These are phyloP conservation scores for Holocentrus rufus DNA, from an alignment of 2,797 vertebrate species.

Conservation along the genomic window DNA sequence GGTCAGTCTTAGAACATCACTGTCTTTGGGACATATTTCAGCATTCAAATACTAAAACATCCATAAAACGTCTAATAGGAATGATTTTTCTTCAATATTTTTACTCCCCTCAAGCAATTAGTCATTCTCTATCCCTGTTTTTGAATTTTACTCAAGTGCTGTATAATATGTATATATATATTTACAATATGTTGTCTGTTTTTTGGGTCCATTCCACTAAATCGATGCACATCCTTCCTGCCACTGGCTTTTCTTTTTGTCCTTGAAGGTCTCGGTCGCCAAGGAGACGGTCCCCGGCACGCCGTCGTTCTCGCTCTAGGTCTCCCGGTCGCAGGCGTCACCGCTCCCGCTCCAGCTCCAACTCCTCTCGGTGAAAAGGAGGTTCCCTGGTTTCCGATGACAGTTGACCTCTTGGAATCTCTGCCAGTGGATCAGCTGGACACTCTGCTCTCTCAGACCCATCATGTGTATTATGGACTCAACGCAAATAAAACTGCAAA, in stretches of 20 bases:
- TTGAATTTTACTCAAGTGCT: not conserved
- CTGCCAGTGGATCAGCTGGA: not conserved
- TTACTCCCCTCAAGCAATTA: too few species aligned
- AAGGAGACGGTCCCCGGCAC: constrained; percentile 89
- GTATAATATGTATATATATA: too few species aligned
- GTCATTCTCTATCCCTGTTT: not conserved
- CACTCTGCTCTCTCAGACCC: constrained; percentile 12
- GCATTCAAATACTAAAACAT: too few species aligned
- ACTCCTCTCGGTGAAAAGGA: constrained; percentile 92
- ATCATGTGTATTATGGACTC: constrained; percentile 12
- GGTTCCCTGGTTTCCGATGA: constrained; percentile 1
- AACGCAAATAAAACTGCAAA: constrained; percentile 24
- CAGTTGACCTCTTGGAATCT: constrained; percentile 9
- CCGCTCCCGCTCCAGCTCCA: constrained; percentile 96
- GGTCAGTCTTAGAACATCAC: constrained; percentile 74
- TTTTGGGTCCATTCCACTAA: not conserved
- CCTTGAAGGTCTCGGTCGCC: constrained; percentile 90
- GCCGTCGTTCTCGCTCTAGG: constrained; percentile 90
- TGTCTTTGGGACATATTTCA: not conserved
- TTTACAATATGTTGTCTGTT: too few species aligned
- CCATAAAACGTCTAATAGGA: too few species aligned
- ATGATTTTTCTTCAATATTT: too few species aligned
- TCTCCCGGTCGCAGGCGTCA: constrained; percentile 95
- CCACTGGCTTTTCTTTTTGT: not conserved
- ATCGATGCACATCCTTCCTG: not conserved